Percentiles rank a stretch among this genome's conserved stretches.
These are phyloP conservation scores for Oscheius sp. DNA, from an alignment of 2,888 invertebrate species.

Conservation along the genomic window DNA sequence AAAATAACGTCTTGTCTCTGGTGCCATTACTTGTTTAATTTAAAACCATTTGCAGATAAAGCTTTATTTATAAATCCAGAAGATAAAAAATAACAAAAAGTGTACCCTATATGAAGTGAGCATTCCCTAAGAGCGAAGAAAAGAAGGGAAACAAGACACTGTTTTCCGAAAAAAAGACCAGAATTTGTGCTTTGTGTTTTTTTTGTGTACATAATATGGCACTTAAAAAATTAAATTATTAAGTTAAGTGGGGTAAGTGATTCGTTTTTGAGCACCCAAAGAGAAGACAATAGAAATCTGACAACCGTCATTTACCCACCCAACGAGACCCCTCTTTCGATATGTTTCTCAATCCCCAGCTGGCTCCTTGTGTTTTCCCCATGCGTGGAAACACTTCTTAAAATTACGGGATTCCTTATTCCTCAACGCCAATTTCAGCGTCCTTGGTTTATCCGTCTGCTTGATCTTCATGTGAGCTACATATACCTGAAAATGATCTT, in stretches of 20 bases:
- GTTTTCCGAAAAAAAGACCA: not conserved
- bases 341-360: conserved; percentile 5
- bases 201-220: not conserved
- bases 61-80: too few relatives aligned
- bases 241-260: not conserved
- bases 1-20: too few relatives aligned
- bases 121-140: too few relatives aligned
- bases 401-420: conserved; percentile 92
- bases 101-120: not conserved
- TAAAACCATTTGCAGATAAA: too few relatives aligned
- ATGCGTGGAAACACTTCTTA: conserved; percentile 97
- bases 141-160: too few relatives aligned
- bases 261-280: too few relatives aligned
- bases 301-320: not conserved
- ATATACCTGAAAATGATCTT: conserved; percentile 89
- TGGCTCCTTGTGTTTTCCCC: conserved; percentile 85
- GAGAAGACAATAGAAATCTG: conserved; percentile 8
- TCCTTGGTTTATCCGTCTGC: conserved; percentile 88
- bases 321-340: too few relatives aligned
- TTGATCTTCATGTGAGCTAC: conserved; percentile 95
- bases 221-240: too few relatives aligned
- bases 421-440: conserved; percentile 90
- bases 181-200: not conserved
- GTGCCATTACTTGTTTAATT: too few relatives aligned
- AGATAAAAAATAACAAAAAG: not conserved